phyloP scores from a whole-genome alignment of 2,113 vertebrate genomes.

The Gavia stellata region DNA sequence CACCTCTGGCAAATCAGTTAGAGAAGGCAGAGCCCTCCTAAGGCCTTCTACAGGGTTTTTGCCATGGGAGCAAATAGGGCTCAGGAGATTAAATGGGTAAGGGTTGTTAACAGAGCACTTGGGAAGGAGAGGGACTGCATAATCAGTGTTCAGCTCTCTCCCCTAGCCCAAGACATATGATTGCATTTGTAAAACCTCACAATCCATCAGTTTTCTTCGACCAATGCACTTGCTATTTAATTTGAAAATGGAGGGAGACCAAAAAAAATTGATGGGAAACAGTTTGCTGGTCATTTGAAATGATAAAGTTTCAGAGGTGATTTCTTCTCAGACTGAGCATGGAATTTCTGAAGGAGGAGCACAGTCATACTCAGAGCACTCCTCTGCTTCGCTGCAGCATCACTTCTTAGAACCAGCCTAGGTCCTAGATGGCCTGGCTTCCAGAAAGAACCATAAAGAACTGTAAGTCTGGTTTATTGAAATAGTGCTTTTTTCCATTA shows the following conservation, averaged over 20 bases:
- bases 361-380: constrained; percentile 10
- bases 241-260: neutral
- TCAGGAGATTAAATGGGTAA: neutral
- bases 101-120: neutral
- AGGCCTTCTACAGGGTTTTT: neutral
- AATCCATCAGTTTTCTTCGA: neutral
- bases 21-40: neutral
- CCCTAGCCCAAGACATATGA: neutral
- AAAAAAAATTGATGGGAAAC: neutral
- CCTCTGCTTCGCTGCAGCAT: neutral
- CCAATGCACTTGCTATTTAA: neutral
- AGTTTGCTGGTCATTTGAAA: neutral
- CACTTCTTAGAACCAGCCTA: neutral
- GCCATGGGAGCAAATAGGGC: neutral
- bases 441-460: neutral
- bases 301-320: neutral
- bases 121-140: neutral
- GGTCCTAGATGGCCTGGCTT: neutral
- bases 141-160: neutral
- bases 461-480: neutral
- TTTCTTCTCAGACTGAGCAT: neutral
- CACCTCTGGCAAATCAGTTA: neutral
- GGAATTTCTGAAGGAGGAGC: constrained; percentile 21
- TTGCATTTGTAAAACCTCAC: neutral
- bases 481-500: neutral